phyloP scores from a whole-genome alignment of 37 sponge, comb jelly and placozoan species.

The Aphrocallistes beatrix region DNA sequence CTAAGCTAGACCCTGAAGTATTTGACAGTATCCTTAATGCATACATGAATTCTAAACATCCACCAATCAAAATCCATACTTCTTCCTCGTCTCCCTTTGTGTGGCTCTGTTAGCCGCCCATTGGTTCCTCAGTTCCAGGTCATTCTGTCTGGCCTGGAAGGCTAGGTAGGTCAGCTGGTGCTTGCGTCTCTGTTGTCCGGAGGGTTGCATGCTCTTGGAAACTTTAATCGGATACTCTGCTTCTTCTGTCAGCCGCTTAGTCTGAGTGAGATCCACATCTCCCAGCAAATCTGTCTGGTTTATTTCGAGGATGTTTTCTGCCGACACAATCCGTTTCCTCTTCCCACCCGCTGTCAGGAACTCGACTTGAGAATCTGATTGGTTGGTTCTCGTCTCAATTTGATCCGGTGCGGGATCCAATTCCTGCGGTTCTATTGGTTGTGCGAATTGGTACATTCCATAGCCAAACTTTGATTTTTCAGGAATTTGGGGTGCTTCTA shows the following conservation, averaged over 20 bases:
- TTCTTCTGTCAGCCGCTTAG: background rate
- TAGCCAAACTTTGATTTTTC: background rate
- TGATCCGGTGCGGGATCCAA: background rate
- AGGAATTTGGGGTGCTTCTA: background rate
- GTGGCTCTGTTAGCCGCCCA: slow-evolving; percentile 58
- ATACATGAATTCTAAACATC: no score
- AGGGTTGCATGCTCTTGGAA: background rate
- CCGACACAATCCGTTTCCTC: background rate
- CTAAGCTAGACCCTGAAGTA: no score
- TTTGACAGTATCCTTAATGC: no score
- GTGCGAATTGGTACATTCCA: background rate
- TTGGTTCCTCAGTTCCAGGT: slow-evolving; percentile 64
- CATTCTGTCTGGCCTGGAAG: slow-evolving; percentile 68
- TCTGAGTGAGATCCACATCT: background rate
- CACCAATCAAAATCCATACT: slow-evolving; percentile 71
- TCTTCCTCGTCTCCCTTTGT: slow-evolving; percentile 59
- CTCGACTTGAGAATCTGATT: background rate
- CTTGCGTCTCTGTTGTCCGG: slow-evolving; percentile 40
- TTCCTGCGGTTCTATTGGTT: slow-evolving; percentile 5
- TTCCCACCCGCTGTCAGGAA: background rate
- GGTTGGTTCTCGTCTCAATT: no score
- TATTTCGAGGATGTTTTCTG: background rate
- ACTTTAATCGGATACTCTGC: background rate
- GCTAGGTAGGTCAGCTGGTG: slow-evolving; percentile 39
- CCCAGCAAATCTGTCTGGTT: slow-evolving; percentile 1